Conservation (phyloP, 2,888 invertebrate species). For the Diaphora mendica region DNA sequence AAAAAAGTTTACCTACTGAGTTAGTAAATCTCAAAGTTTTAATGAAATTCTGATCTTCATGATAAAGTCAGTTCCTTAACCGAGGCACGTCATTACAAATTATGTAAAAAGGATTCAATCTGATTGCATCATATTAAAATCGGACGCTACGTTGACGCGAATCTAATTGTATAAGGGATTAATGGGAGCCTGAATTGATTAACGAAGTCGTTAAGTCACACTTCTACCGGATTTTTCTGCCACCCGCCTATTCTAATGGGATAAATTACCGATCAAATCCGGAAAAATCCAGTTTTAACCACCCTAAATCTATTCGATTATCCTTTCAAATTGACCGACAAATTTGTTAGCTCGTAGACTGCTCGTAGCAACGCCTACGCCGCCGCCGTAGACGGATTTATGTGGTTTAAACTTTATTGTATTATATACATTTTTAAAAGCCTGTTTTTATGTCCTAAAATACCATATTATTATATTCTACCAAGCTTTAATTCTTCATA, state of each 20-base stretch:
- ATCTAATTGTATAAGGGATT: conserved; percentile 38
- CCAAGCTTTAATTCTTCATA: too few relatives aligned
- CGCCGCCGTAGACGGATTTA: not conserved
- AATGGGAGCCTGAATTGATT: conserved; percentile 29
- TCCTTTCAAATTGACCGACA: conserved; percentile 38
- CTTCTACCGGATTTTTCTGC: conserved; percentile 30
- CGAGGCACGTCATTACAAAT: not conserved
- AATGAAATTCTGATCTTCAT: not conserved
- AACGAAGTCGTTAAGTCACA: conserved; percentile 35
- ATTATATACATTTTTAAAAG: not conserved
- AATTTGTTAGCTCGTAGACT: conserved; percentile 13
- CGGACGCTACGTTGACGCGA: conserved; percentile 25
- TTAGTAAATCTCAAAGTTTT: not conserved
- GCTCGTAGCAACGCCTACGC: conserved; percentile 6
- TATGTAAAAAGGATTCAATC: conserved; percentile 10
- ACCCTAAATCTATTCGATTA: conserved; percentile 64
- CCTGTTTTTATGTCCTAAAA: too few relatives aligned
- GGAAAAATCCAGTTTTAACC: conserved; percentile 61
- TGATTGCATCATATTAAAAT: conserved; percentile 22
- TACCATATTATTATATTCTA: too few relatives aligned
- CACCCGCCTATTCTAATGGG: conserved; percentile 55
- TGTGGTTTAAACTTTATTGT: not conserved
- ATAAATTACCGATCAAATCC: conserved; percentile 65
- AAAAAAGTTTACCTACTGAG: too few relatives aligned
- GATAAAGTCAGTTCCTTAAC: not conserved